Conservation (phyloP, 2,113 vertebrate genomes). For the Lepisosteus oculatus region DNA sequence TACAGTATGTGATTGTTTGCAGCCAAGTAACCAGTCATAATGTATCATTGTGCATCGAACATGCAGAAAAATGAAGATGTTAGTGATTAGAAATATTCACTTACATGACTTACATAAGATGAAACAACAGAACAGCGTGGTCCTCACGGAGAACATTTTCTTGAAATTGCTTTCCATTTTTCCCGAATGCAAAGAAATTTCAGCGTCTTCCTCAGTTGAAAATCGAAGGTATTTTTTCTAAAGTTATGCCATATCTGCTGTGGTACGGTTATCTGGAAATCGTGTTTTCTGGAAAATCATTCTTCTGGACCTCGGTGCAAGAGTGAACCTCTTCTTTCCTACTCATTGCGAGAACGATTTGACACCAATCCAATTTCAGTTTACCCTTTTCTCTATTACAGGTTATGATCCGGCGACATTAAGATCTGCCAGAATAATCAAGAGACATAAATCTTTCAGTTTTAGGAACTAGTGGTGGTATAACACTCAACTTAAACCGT, state of each 20-base stretch:
- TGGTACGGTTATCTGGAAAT: constrained; percentile 32
- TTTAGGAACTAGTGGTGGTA: no score
- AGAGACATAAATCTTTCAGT: no score
- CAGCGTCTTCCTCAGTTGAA: constrained; percentile 20
- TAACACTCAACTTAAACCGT: no score
- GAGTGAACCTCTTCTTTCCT: not conserved
- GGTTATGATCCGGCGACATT: no score
- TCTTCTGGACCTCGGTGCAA: not conserved
- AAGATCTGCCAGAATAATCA: no score
- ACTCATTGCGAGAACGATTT: not conserved
- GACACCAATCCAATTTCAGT: not conserved
- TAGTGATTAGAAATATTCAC: not conserved
- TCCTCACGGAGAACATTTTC: constrained; percentile 46
- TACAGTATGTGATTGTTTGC: no score
- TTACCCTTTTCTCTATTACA: no score
- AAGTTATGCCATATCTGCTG: constrained; percentile 21
- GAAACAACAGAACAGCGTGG: constrained; percentile 40
- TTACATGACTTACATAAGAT: constrained; percentile 56
- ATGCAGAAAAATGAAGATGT: not conserved
- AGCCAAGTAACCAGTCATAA: not conserved
- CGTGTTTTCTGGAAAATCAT: constrained; percentile 15
- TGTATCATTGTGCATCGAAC: not conserved
- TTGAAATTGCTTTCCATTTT: constrained; percentile 46
- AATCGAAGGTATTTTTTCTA: constrained; percentile 10
- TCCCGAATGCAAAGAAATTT: not conserved